Evolutionary conservation across 2,113 vertebrate species (phyloP), one percentile per base, ranked within the genome.

Genomic region (Eubucco bourcierii): DNA sequence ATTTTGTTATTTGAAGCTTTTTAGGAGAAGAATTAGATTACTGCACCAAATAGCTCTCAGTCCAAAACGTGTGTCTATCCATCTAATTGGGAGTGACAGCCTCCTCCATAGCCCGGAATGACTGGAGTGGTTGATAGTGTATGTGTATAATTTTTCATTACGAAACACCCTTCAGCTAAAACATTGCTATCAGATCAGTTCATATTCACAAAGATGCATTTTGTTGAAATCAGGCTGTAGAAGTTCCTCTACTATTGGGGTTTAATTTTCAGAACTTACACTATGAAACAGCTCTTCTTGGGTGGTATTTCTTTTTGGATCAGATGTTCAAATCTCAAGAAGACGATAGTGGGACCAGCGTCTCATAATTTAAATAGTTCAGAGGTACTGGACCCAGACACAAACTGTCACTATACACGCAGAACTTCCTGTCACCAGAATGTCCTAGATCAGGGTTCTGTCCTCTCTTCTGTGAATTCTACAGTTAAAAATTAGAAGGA

Each of bases 391-490:
- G 9, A 37, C 18, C 11, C 6, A 59, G 15, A 39, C 37, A 15
- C 15, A 53, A 55, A 34, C 9, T 59, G 12, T 34, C 24, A 52
- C 21, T 23, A 37, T 18, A 4, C 15, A 18, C 9, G 2, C 10
- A 7, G 39, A 6, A 46, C 4, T 64, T 66, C 14, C 11, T 53
- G 1, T 8, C 9, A 27, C 15, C 9, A 4, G 1, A 17, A 18
- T 27, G 33, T 50, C 47, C 39, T 25, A 7, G 9, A 2, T n/a
- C 47, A 60, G 24, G 20, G 3, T 71, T 94, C 55, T 70, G 15
- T 33, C 19, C 33, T 64, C 33, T n/a, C 44, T 23, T 25, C 15
- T 33, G 6, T 67, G 80, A 21, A 39, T 90, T 55, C 24, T 31
- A 4, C 19, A 33, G 11, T 3, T 61, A 39, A 85, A 87, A 60